Percentiles rank a stretch among this genome's conserved stretches.
phyloP scores from a whole-genome alignment of 2,888 invertebrate species.

The Lapara coniferarum region DNA sequence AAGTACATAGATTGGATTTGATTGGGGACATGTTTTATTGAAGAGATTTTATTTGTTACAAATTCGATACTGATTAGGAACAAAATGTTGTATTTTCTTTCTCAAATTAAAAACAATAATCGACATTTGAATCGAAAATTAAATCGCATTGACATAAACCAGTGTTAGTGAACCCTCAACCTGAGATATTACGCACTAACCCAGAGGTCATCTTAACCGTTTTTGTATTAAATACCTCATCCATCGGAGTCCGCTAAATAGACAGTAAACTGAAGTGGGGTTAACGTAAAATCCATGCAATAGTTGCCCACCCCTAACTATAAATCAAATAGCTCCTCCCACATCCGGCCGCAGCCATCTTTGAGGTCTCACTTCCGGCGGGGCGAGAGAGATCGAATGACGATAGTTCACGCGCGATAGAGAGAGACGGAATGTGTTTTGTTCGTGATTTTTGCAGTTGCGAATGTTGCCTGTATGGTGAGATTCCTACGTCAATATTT shows the following conservation, averaged over 20 bases:
- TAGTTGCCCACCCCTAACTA: constrained; percentile 53
- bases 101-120: too few species aligned
- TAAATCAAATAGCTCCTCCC: constrained; percentile 80
- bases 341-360: constrained; percentile 80
- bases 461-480: not conserved
- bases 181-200: too few species aligned
- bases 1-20: constrained; percentile 21
- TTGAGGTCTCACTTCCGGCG: constrained; percentile 79
- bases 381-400: constrained; percentile 51
- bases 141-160: too few species aligned
- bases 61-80: too few species aligned
- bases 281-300: constrained; percentile 42
- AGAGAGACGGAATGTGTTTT: constrained; percentile 43
- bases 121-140: too few species aligned
- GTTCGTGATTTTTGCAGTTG: constrained; percentile 49
- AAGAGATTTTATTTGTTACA: not conserved
- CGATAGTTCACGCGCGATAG: constrained; percentile 47
- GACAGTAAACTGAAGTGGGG: constrained; percentile 35
- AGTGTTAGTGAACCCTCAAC: too few species aligned
- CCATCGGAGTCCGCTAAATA: constrained; percentile 29
- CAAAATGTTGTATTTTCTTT: too few species aligned
- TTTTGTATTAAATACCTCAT: not conserved
- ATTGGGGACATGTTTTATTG: not conserved
- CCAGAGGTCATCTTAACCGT: not conserved
- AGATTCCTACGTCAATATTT: too few species aligned